Evolutionary conservation across 2,888 invertebrate genomes (phyloP), one percentile per base, ranked within the genome.

Genomic region (Dryadula phaetusa): DNA sequence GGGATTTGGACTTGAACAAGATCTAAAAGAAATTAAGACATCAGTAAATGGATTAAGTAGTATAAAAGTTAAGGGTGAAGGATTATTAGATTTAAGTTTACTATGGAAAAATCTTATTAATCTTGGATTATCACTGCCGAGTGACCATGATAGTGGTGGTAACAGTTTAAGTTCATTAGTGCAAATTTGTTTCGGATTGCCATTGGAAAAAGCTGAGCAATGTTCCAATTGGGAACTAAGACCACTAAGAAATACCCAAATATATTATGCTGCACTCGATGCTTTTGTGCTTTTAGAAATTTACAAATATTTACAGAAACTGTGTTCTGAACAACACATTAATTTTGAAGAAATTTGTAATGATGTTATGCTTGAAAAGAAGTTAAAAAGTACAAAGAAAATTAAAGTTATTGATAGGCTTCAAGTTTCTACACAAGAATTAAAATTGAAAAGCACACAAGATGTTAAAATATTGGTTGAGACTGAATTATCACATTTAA

Each of bases 161-260:
- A 95, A 94, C 70, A 95, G 96, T 72, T 93, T 98, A 25, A 95
- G 95, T 77, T 95, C 95, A 71, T 87, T 98, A 66, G 96, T 97
- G 0, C 94, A 96, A 79, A 88, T 95, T 46, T 96, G 97, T 81
- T 94, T 97, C 79, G 97, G 97, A 6, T 90, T 94, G 64, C 95
- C 95, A 52, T 86, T 98, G 47, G 95, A 97, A 85, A 98, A 98
- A 86, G 95, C 95, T n/a, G 97, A 98, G 87, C 98, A 98, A 80
- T 97, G 97, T 87, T 97, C 97, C 0, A 97, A 98, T 85, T 98
- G 98, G 98, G 96, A 97, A 79, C 94, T 95, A 75, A 93, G 98
- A 74, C 98, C 98, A 10, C 82, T 98, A 62, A 89, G 97, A 56
- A 91, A 94, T 47, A 95, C 95, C 69, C 98, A 98, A 91, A 94